These are phyloP conservation scores for Cottus gobio DNA, from an alignment of 2,113 vertebrate species.

Conservation along the genomic window DNA sequence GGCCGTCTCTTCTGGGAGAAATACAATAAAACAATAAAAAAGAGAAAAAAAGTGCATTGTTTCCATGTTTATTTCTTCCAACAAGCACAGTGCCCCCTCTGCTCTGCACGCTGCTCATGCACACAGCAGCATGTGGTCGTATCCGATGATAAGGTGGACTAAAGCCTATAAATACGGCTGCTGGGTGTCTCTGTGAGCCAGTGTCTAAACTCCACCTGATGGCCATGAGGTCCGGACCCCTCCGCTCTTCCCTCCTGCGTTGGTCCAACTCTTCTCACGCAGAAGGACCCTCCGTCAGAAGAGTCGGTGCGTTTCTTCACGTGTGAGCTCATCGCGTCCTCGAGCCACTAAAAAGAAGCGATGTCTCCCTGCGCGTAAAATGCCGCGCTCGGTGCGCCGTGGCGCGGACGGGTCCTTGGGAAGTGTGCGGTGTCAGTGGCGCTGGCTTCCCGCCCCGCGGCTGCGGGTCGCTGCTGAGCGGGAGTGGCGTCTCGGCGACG, in stretches of 20 bases:
- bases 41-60: background rate
- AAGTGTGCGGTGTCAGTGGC: slow-evolving; percentile 56
- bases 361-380: slow-evolving; percentile 73
- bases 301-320: too few species aligned
- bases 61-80: background rate
- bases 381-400: slow-evolving; percentile 62
- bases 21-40: background rate
- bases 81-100: background rate
- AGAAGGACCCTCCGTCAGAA: background rate
- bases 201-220: slow-evolving; percentile 45
- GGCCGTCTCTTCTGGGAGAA: background rate
- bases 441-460: slow-evolving; percentile 58
- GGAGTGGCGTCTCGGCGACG: slow-evolving; percentile 72
- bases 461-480: slow-evolving; percentile 55
- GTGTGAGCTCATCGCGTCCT: too few species aligned
- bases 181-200: slow-evolving; percentile 3
- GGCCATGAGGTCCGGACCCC: background rate
- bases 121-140: slow-evolving; percentile 14
- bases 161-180: slow-evolving; percentile 55
- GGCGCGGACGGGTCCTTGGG: slow-evolving; percentile 53
- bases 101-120: background rate
- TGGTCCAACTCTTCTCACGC: background rate
- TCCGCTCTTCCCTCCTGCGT: background rate
- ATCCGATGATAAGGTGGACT: slow-evolving; percentile 57
- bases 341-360: slow-evolving; percentile 2